phyloP scores from a whole-genome alignment of 2,797 vertebrate species.

The Amazona finschi region DNA sequence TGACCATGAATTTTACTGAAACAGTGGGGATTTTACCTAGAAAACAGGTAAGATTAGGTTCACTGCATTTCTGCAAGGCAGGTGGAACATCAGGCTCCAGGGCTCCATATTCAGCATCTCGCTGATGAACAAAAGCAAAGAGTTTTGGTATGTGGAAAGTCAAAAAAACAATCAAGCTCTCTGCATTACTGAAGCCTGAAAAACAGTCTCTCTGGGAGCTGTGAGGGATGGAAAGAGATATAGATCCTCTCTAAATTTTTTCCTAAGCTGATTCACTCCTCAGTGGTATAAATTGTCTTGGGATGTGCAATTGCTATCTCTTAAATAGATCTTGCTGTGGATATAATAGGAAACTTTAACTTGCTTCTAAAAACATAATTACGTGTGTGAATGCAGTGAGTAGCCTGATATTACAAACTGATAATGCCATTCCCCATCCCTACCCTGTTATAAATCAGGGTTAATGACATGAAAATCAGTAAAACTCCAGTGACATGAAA shows the following conservation, averaged over 20 bases:
- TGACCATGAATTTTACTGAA: background rate
- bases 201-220: background rate
- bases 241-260: background rate
- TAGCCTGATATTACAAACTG: background rate
- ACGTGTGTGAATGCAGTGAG: background rate
- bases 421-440: background rate
- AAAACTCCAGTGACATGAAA: background rate
- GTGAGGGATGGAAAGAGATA: background rate
- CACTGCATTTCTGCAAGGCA: background rate
- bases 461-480: background rate
- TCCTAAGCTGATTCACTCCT: background rate
- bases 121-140: background rate
- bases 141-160: background rate
- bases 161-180: background rate
- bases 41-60: background rate
- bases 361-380: background rate
- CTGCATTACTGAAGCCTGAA: background rate
- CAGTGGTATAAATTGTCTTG: background rate
- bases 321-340: slow-evolving; percentile 20
- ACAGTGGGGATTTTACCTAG: background rate
- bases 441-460: background rate
- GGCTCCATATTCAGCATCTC: background rate
- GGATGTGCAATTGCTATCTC: background rate
- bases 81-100: background rate
- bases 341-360: slow-evolving; percentile 9